phyloP scores from a whole-genome alignment of 2,113 vertebrate genomes.

The Pygoscelis antarcticus region DNA sequence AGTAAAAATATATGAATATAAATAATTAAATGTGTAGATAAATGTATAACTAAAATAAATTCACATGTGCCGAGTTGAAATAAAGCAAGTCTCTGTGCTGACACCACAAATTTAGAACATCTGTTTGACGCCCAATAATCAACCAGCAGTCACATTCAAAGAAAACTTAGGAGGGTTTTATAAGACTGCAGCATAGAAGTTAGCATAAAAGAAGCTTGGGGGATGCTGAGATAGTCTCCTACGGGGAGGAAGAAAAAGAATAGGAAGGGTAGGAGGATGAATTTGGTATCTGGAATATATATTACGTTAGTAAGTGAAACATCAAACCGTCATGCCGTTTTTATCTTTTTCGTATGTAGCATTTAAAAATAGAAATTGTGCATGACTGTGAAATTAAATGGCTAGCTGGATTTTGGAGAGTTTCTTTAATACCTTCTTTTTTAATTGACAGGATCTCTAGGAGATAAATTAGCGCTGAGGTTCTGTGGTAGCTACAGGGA shows the following conservation, averaged over 20 bases:
- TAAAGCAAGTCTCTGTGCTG: not conserved
- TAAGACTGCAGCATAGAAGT: not conserved
- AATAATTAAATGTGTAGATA: not conserved
- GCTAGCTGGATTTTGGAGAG: not conserved
- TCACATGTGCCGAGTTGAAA: not conserved
- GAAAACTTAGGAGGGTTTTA: not conserved
- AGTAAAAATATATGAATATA: not conserved
- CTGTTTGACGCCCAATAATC: not conserved
- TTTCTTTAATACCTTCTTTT: not conserved
- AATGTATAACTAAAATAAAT: not conserved
- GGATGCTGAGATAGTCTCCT: not conserved
- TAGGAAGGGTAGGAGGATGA: not conserved
- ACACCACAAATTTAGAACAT: not conserved
- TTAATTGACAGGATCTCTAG: not conserved
- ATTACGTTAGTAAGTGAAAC: not conserved
- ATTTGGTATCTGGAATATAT: not conserved
- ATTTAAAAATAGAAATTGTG: not conserved
- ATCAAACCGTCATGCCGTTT: not conserved
- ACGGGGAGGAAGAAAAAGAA: not conserved
- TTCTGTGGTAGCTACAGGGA: not conserved
- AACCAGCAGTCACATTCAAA: not conserved
- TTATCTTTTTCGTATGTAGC: not conserved
- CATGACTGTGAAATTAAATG: not conserved
- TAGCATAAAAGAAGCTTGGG: not conserved
- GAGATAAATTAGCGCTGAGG: not conserved